These are phyloP conservation scores for Cataglyphis altisquamis DNA, from an alignment of 2,888 invertebrate genomes.

Conservation along the genomic window DNA sequence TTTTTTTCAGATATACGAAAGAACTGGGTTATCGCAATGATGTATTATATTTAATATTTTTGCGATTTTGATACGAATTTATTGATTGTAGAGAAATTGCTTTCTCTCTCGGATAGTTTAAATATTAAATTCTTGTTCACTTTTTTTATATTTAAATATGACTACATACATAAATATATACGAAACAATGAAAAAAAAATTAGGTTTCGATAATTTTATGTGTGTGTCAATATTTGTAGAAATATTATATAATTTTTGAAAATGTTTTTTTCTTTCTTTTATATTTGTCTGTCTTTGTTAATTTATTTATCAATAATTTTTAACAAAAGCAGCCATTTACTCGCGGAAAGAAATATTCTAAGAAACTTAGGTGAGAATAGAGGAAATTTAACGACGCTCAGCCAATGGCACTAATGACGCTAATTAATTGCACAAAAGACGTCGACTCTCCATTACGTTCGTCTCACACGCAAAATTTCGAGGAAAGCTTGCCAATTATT, in stretches of 20 bases:
- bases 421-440: conserved; percentile 82
- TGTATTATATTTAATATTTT: background rate
- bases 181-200: background rate
- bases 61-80: background rate
- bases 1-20: background rate
- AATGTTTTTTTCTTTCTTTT: background rate
- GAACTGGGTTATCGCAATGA: background rate
- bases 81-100: background rate
- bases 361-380: conserved; percentile 59
- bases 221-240: background rate
- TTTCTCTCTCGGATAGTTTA: background rate
- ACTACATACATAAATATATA: background rate
- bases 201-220: background rate
- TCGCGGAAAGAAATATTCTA: conserved; percentile 10
- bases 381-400: conserved; percentile 78
- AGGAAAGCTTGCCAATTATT: conserved; percentile 67
- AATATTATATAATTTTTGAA: background rate
- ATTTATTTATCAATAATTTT: conserved; percentile 7
- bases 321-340: conserved; percentile 67
- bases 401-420: conserved; percentile 81
- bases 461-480: conserved; percentile 73
- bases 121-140: background rate
- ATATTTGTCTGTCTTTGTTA: background rate
- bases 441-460: conserved; percentile 75
- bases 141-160: background rate